These are phyloP conservation scores for Aspiorhynchus laticeps DNA, from an alignment of 2,113 vertebrate genomes.

Conservation along the genomic window DNA sequence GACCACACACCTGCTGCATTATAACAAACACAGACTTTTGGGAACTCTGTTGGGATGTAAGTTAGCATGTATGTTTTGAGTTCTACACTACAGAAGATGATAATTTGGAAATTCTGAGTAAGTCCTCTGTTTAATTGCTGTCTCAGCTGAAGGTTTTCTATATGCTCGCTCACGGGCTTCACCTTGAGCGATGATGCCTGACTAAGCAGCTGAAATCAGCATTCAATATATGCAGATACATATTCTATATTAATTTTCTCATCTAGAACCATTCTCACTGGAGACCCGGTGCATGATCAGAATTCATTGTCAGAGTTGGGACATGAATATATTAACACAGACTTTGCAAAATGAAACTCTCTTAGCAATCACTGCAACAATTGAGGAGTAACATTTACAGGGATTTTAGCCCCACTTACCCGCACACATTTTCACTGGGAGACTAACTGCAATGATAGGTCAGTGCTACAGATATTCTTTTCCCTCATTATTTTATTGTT, in stretches of 20 bases:
- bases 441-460: neutral
- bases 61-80: neutral
- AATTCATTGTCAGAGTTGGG: slow-evolving; percentile 13
- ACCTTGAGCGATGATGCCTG: slow-evolving; percentile 1
- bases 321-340: slow-evolving; percentile 21
- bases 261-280: neutral
- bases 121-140: slow-evolving; percentile 9
- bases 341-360: slow-evolving; percentile 13
- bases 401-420: neutral
- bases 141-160: slow-evolving; percentile 9
- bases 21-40: neutral
- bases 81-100: neutral
- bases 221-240: slow-evolving; percentile 29
- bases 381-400: neutral
- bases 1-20: neutral
- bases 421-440: neutral
- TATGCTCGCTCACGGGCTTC: neutral
- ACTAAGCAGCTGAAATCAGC: slow-evolving; percentile 23
- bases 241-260: neutral
- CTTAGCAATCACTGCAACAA: neutral
- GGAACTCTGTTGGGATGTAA: neutral
- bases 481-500: neutral
- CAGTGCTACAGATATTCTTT: neutral
- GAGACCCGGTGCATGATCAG: slow-evolving; percentile 1
- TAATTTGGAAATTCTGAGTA: neutral